phyloP scores from a whole-genome alignment of 2,888 invertebrate species.

The Arrhopalites spinosus region DNA sequence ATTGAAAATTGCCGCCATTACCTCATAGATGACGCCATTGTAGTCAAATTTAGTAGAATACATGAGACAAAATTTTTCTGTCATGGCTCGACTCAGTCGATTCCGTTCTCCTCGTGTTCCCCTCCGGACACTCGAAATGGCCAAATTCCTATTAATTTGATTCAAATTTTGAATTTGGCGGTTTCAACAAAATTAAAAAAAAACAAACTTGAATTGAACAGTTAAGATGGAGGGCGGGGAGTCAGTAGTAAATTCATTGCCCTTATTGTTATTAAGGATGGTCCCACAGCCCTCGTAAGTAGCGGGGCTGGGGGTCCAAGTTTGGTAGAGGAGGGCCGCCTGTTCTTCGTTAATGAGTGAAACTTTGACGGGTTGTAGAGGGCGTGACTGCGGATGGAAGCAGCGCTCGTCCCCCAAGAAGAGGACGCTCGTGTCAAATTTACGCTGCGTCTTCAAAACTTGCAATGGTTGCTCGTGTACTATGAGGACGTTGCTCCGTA shows the following conservation, averaged over 20 bases:
- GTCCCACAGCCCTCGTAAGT: background rate
- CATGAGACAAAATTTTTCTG: constrained; percentile 6
- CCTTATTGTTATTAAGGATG: background rate
- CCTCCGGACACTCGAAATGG: background rate
- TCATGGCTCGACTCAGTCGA: constrained; percentile 1
- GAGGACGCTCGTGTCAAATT: background rate
- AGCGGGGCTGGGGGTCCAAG: background rate
- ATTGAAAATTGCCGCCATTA: background rate
- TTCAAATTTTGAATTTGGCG: background rate
- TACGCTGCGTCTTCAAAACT: constrained; percentile 18
- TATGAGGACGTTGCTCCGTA: background rate
- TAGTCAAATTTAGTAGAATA: constrained; percentile 1
- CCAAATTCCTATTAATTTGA: background rate
- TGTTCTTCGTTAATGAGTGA: constrained; percentile 2
- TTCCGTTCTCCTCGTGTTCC: background rate
- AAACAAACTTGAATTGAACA: background rate
- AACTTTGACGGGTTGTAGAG: background rate
- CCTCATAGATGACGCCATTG: background rate
- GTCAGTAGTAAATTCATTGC: background rate
- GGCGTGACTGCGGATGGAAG: background rate
- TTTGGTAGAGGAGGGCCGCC: background rate
- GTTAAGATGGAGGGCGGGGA: too few species aligned
- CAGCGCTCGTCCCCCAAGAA: constrained; percentile 7
- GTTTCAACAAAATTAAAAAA: background rate
- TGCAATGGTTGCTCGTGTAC: constrained; percentile 13